These are phyloP conservation scores for Corythoichthys haematopterus DNA, from an alignment of 2,113 vertebrate genomes.

Conservation along the genomic window DNA sequence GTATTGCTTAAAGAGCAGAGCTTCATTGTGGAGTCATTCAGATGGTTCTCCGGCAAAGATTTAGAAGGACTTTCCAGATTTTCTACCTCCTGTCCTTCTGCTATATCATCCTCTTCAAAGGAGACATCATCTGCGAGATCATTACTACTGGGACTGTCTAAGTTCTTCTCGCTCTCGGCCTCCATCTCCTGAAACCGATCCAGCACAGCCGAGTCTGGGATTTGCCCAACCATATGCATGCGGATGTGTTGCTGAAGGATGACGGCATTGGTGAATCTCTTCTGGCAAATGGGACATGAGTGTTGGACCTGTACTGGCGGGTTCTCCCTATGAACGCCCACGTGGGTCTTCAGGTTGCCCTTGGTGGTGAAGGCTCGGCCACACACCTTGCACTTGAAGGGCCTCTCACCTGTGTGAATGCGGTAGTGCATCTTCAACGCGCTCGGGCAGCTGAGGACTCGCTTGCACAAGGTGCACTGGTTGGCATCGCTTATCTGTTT, in stretches of 20 bases:
- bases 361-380: slow-evolving; percentile 96
- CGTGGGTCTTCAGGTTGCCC: slow-evolving; percentile 96
- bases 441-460: slow-evolving; percentile 94
- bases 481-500: slow-evolving; percentile 93
- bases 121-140: slow-evolving; percentile 84
- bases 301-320: slow-evolving; percentile 90
- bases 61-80: slow-evolving; percentile 74
- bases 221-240: slow-evolving; percentile 94
- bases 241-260: slow-evolving; percentile 96
- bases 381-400: slow-evolving; percentile 95
- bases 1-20: slow-evolving; percentile 74
- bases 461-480: slow-evolving; percentile 91
- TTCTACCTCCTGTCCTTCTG: slow-evolving; percentile 60
- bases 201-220: slow-evolving; percentile 77
- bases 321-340: slow-evolving; percentile 88
- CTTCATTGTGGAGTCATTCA: slow-evolving; percentile 80
- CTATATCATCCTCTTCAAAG: slow-evolving; percentile 77
- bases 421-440: slow-evolving; percentile 98
- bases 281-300: slow-evolving; percentile 97
- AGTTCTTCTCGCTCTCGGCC: slow-evolving; percentile 76
- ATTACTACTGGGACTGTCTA: slow-evolving; percentile 80
- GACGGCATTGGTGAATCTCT: slow-evolving; percentile 95
- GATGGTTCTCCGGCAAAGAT: slow-evolving; percentile 83
- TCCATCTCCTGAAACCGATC: slow-evolving; percentile 82
- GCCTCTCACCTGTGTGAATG: slow-evolving; percentile 94